Base-by-base conservation (phyloP, 2,797 vertebrate species). In the Epinephelus coioides region DNA sequence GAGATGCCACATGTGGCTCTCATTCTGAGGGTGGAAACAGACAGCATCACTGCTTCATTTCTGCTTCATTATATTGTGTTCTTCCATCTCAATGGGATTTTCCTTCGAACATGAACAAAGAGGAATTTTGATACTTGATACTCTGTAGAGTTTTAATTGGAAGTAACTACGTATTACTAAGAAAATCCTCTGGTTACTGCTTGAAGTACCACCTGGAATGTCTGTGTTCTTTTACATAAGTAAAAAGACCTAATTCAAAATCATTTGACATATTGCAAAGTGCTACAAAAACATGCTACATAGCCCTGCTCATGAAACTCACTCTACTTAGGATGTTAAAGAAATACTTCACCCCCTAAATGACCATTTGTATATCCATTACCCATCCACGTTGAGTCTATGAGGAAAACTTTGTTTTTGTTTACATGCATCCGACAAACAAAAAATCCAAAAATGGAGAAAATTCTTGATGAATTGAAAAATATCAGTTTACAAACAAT, bases 1-100 rank as follows among this genome's bases (percentile, higher is more conserved):
- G 19, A 74, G 70, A 87, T 76, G 70, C 88, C 83, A 91, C 92
- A 93, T 92, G 91, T 92, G 93, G 88, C 86, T 92, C 83, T 88
- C 73, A 90, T 93, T 92, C 79, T 74, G 86, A 86, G 86, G 72
- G 78, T 85, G 85, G 90, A 92, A 91, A 84, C 81, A 84, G 76
- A 76, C 76, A 81, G 79, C 65, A 84, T 81, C 85, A 47, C 68
- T 13, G 75, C 73, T 81, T 82, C 81, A 73, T 90, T 90, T 85
- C 78, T 62, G 65, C 88, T 89, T 86, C 81, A 64, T 82, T 85
- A 88, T 66, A 75, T 65, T 76, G 27, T 43, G 73, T 81, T 83
- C 81, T 68, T 77, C 59, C 79, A 61, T 76, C 62, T 82, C 40
- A 46, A 27, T 30, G 69, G 75, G 74, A 72, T 84, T 86, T 87